Percentiles rank a stretch among this genome's conserved stretches.
phyloP scores from a whole-genome alignment of 2,113 vertebrate species.

The Eira barbara region DNA sequence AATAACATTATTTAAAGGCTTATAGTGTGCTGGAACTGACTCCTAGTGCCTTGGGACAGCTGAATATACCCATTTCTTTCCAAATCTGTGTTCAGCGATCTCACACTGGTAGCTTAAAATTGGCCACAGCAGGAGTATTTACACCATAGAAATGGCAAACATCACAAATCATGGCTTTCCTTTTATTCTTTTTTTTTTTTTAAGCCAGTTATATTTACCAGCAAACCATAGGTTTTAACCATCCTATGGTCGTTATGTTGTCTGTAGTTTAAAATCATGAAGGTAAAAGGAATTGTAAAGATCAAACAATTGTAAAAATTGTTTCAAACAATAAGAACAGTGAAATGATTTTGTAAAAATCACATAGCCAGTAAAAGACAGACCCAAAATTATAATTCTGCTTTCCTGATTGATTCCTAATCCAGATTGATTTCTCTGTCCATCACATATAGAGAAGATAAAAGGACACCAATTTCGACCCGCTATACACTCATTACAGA shows the following conservation, averaged over 20 bases:
- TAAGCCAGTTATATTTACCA: background rate
- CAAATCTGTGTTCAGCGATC: background rate
- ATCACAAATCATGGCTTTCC: background rate
- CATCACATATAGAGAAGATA: background rate
- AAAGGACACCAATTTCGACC: background rate
- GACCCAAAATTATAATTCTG: background rate
- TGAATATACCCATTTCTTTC: background rate
- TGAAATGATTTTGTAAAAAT: background rate
- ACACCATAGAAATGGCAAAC: background rate
- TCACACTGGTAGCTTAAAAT: background rate
- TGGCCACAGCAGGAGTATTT: background rate
- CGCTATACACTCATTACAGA: background rate
- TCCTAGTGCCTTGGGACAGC: background rate
- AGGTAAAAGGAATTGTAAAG: slow-evolving; percentile 26
- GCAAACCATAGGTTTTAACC: background rate
- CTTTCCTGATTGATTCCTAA: background rate
- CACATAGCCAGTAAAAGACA: background rate
- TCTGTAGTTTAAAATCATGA: background rate
- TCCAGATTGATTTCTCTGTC: background rate
- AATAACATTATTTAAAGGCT: background rate
- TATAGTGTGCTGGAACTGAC: background rate
- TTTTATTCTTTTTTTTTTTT: background rate
- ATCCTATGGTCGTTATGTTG: background rate
- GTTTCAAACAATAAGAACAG: background rate
- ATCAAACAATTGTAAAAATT: no score